A percentile compares a stretch with the other conserved stretches of the same genome.
Evolutionary conservation across 2,113 vertebrate species (phyloP).

Genomic region (Formicarius rufipectus): DNA sequence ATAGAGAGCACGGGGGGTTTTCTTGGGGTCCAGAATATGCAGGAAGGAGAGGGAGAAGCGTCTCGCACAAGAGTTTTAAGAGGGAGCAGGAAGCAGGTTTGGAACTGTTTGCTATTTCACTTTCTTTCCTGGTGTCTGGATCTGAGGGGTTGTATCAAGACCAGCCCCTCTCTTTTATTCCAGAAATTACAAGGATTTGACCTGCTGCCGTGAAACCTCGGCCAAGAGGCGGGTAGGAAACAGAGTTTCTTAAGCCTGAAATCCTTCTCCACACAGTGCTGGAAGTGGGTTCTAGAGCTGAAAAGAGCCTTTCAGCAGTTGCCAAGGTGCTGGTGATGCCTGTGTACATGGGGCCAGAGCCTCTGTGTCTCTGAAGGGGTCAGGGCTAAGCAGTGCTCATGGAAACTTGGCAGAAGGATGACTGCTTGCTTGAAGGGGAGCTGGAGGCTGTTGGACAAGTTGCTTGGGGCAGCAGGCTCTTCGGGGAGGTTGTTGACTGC

Average conservation of each 20-base stretch:
- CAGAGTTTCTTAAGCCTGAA: neutral
- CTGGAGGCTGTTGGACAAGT: neutral
- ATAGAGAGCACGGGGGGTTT: neutral
- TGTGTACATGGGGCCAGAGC: neutral
- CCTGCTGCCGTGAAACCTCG: neutral
- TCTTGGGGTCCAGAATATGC: neutral
- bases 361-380: neutral
- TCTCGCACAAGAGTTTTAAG: neutral
- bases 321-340: neutral
- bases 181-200: neutral
- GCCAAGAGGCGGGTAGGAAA: neutral
- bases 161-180: neutral
- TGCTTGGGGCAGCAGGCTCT: neutral
- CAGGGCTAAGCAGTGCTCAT: accelerated
- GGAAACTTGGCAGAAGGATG: neutral
- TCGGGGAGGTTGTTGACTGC: neutral
- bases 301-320: neutral
- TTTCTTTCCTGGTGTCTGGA: neutral
- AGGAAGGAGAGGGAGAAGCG: neutral
- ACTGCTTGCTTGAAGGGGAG: neutral
- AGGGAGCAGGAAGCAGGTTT: neutral
- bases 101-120: neutral
- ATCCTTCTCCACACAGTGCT: neutral
- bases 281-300: neutral
- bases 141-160: neutral